These are phyloP conservation scores for Pyrgilauda ruficollis DNA, from an alignment of 2,113 vertebrate genomes.

Conservation along the genomic window DNA sequence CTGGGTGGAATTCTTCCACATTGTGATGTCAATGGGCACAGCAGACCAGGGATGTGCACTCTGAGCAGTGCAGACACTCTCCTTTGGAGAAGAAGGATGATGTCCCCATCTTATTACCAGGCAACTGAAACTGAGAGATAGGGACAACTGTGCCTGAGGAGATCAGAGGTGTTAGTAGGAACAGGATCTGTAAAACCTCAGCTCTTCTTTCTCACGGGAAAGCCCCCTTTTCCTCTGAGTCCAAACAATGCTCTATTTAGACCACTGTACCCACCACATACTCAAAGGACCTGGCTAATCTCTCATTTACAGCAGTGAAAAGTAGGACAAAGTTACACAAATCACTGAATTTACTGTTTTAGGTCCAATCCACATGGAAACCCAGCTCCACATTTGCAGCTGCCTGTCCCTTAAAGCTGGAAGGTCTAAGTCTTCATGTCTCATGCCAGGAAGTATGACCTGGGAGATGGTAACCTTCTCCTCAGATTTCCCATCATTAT, in stretches of 20 bases:
- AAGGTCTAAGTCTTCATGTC: not conserved
- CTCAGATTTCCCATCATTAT: not conserved
- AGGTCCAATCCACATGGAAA: not conserved
- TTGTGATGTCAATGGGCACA: not conserved
- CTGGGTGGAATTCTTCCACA: not conserved
- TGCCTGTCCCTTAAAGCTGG: not conserved
- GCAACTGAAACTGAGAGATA: not conserved
- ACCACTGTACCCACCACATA: not conserved
- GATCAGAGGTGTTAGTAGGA: not conserved
- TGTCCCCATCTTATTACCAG: fast-evolving
- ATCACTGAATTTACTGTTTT: not conserved
- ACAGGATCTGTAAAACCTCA: not conserved
- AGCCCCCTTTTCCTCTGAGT: not conserved
- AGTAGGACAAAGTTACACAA: not conserved
- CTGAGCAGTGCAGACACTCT: not conserved
- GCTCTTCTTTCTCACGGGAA: not conserved
- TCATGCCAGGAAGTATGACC: not conserved
- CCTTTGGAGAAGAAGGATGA: not conserved
- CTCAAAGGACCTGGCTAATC: not conserved
- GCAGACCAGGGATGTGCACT: not conserved
- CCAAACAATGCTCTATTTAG: not conserved
- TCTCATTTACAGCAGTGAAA: not conserved
- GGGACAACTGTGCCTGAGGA: not conserved
- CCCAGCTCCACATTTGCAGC: not conserved
- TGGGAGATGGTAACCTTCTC: not conserved